phyloP scores from a whole-genome alignment of 2,888 invertebrate species.

The Cerastis leucographa region DNA sequence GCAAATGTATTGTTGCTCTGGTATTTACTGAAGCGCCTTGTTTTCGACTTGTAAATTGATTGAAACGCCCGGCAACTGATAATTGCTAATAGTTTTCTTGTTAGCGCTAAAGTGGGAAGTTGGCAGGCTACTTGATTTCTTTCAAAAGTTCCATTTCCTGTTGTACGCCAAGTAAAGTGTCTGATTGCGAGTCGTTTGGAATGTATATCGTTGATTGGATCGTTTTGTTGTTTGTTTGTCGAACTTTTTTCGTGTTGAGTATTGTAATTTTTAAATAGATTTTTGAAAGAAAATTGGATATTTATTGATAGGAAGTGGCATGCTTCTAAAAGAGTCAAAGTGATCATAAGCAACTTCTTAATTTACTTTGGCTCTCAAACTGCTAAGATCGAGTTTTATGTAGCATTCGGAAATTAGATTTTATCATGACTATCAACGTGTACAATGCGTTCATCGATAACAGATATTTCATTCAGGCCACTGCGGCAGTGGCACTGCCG shows the following conservation, averaged over 20 bases:
- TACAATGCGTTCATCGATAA: neutral
- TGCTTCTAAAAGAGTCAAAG: neutral
- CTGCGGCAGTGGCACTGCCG: too few species aligned
- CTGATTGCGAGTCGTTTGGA: conserved; percentile 72
- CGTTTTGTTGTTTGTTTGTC: conserved; percentile 45
- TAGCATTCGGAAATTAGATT: neutral
- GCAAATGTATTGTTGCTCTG: conserved; percentile 55
- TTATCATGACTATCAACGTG: neutral
- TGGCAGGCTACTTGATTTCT: conserved; percentile 81
- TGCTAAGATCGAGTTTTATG: neutral
- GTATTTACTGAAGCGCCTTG: conserved; percentile 80
- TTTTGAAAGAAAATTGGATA: neutral
- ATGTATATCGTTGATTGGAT: conserved; percentile 57
- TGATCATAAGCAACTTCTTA: neutral
- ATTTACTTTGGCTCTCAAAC: neutral
- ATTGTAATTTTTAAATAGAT: conserved; percentile 12
- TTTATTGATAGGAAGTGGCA: neutral
- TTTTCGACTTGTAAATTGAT: conserved; percentile 87
- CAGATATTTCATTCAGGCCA: neutral
- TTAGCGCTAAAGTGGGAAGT: conserved; percentile 82
- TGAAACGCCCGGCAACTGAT: conserved; percentile 86
- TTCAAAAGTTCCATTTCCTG: conserved; percentile 76
- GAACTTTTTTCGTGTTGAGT: conserved; percentile 9
- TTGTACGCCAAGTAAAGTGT: conserved; percentile 72
- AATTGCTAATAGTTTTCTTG: conserved; percentile 89